Evolutionary conservation across 2,113 vertebrate genomes (phyloP), one percentile per base, ranked within the genome.

Genomic region (Amblyopsis rosae): DNA sequence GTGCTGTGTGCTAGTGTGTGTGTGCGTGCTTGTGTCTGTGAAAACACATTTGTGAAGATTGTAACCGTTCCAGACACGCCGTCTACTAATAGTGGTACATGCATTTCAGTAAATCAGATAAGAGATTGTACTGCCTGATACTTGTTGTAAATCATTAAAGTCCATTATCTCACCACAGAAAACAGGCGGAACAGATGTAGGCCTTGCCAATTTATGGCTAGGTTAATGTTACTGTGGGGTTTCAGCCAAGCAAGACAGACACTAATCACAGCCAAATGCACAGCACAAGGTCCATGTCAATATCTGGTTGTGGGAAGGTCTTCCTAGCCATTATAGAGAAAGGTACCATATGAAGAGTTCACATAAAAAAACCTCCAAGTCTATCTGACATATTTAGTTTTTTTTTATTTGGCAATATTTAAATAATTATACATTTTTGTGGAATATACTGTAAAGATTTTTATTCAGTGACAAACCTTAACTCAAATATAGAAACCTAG

Each of bases 41-140:
- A 13, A 26, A 33, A 13, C 6, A 12, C 32, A 13, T 55, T 19
- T 16, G 48, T 45, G 8, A 41, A 58, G 12, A 65, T 61, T n/a
- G 35, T 63, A 55, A 59, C 74, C 59, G 70, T 48, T 68, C 45
- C 13, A 54, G 15, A 62, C 74, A 71, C 0, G 5, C n/a, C 56
- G 13, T 59, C 57, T 56, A 57, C 62, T 41, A 66, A 51, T 45
- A 58, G 46, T 3, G 53, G 71, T 68, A 65, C 61, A 62, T 71
- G 49, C n/a, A 63, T 77, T 82, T 74, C 58, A 53, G 50, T 69
- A 58, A 67, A 86, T 73, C 67, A 77, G 80, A 79, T 72, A 76
- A 70, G 59, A 69, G 79, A 77, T 73, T 50, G 72, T 80, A 86
- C 72, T 65, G 12, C 33, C 59, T 50, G 54, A 65, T 63, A 55